Base-by-base conservation (phyloP, 1,140 invertebrate genomes). In the Epicauta chinensis region DNA sequence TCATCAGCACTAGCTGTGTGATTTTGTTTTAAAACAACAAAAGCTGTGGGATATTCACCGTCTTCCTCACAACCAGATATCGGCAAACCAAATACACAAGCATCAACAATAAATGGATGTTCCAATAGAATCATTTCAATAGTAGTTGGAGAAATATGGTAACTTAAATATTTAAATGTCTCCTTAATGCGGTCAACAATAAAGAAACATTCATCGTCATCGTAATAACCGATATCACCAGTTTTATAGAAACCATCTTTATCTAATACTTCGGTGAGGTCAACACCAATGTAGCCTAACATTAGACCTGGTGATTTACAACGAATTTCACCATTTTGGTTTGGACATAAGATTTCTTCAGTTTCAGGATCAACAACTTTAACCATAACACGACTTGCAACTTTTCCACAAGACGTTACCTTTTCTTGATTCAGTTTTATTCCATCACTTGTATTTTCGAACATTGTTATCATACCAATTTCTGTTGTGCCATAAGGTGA, bases 131-230 rank as follows among this genome's bases (percentile, higher is more conserved):
- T 61, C 29, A 71, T 73, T 66, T 90, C 87, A 11, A 90, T 77
- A 56, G 72, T 69, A 2, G 70, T 66, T 17, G 72, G 74, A 5
- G 70, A 68, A 23, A 76, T 75, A 62, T 77, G 75, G 30, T 71
- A 63, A 23, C 71, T 74, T 61, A 74, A 74, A 43, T 81, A 86
- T 70, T 88, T 88, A 44, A 88, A 84, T 12, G 87, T 72, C 61
- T 87, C 84, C 55, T 86, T 88, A 23, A 84, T 64, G 37, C 86
- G 69, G 48, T 84, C 84, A n/a, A 82, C 74, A 35, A 87, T 75
- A 51, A 72, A 83, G 32, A 87, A 75, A 41, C 75, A 78, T 0
- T 75, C 76, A n/a, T 82, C 73, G 42, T 80, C 71, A 53, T 86
- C 81, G 47, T 80, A 76, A 53, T 81, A 84, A 0, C 77, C 81